Evolutionary conservation across 1,140 invertebrate species (phyloP), one percentile per base, ranked within the genome.

Genomic region (Sycophila sp.): DNA sequence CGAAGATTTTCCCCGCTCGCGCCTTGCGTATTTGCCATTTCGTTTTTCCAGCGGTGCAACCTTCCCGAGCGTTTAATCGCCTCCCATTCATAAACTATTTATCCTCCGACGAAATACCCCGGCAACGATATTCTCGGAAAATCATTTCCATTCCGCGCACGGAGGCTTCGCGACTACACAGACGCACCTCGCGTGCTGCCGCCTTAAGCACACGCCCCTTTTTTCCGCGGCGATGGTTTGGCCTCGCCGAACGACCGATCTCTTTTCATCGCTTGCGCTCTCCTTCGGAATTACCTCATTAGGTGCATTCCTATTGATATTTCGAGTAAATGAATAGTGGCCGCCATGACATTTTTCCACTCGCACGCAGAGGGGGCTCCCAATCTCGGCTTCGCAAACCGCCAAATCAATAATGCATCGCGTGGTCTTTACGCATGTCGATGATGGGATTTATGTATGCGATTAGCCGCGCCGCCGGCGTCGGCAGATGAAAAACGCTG

Each of bases 321-420:
- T 58, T 17, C n/a, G n/a, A n/a, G n/a, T n/a, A n/a, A n/a, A n/a
- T n/a, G n/a, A n/a, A n/a, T n/a, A n/a, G n/a, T n/a, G n/a, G n/a
- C n/a, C n/a, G n/a, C n/a, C n/a, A n/a, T n/a, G n/a, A n/a, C n/a
- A 51, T 26, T 3, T 51, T 26, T 42, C 40, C 15, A n/a, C n/a
- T n/a, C n/a, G n/a, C n/a, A n/a, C n/a, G n/a, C n/a, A n/a, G n/a
- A n/a, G n/a, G n/a, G n/a, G n/a, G n/a, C n/a, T n/a, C n/a, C n/a
- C n/a, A n/a, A n/a, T n/a, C n/a, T n/a, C n/a, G n/a, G n/a, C n/a
- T n/a, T n/a, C n/a, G n/a, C n/a, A n/a, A n/a, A n/a, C n/a, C 19
- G 40, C 10, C n/a, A 56, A 66, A 66, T 40, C n/a, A 42, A 56
- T 66, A 66, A 64, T 53, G 45, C 42, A 38, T 53, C 30, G 38